Base-by-base conservation (phyloP, 1,140 invertebrate species). In the Bombus soroeensis region DNA sequence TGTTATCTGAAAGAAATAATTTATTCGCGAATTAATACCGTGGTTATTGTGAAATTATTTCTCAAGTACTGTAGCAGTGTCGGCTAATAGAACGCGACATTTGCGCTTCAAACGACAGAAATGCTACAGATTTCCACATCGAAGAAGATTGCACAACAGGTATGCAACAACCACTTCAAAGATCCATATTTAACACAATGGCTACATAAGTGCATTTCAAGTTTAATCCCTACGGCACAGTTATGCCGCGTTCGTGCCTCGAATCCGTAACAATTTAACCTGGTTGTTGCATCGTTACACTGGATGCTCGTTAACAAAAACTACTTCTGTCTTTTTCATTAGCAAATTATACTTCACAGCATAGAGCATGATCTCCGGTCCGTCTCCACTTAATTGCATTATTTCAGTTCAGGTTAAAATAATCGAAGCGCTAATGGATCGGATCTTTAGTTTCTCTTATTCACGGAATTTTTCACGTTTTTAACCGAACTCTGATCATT, bases 141-240 rank as follows among this genome's bases (percentile, higher is more conserved):
- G 53, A 25, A 13, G 83, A 72, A 47, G 70, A 80, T 85, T 77
- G 81, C 81, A 66, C 81, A 77, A 53, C 43, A 77, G 47, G 81
- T 41, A 83, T 83, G 73, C 73, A 53, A 47, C 64, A 83, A 83
- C 62, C 47, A 64, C 83, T 85, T 64, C 25, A 85, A 80, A 80
- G 83, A 73, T 85, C 83, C 83, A 80, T 85, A 85, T 85, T 85
- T 85, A 85, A 85, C 83, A 85, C 83, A 85, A 73, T 64, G 68
- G 68, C 25, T 47, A 57, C 41, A 80, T 85, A 80, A 47, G 37
- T 80, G 77, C 83, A 72, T 72, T 80, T 85, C n/a, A 73, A 80
- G 47, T 47, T 32, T 47, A 80, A 32, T 80, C 77, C 83, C 68
- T 18, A 25, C 57, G 75, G 77, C 75, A n/a, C 66, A 41, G 80